Percentiles rank a stretch among this genome's conserved stretches.
Conservation (phyloP, 1,140 invertebrate genomes). For the Archivesica marissinica region DNA sequence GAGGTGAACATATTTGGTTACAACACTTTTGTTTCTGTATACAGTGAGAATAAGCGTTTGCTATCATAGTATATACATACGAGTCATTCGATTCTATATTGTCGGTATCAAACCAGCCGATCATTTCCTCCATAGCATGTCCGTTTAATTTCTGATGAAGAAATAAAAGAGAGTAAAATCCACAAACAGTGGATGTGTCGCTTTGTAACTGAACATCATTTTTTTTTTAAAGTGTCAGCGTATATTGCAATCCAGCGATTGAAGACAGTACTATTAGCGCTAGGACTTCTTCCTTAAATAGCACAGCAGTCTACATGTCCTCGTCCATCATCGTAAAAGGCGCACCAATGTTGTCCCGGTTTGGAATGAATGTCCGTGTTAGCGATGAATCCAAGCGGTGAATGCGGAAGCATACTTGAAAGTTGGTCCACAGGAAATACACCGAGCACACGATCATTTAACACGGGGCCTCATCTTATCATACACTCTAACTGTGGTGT, state of each 20-base stretch:
- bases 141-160: no score
- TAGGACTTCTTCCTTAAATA: neutral
- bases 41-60: no score
- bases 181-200: neutral
- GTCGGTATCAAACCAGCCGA: no score
- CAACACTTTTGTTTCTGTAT: no score
- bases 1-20: no score
- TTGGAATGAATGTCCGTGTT: slow-evolving; percentile 1
- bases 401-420: neutral
- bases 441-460: neutral
- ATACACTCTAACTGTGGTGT: slow-evolving; percentile 15
- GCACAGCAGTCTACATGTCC: slow-evolving; percentile 1
- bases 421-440: slow-evolving; percentile 25
- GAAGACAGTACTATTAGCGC: neutral
- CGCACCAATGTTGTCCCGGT: neutral
- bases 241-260: neutral
- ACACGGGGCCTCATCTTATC: slow-evolving; percentile 1
- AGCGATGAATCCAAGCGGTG: slow-evolving; percentile 25
- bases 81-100: no score
- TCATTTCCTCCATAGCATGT: no score
- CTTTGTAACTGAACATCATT: slow-evolving; percentile 23
- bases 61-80: no score
- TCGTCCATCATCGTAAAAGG: neutral
- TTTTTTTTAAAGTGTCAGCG: neutral
- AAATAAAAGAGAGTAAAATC: slow-evolving; percentile 21